Evolutionary conservation across 2,888 invertebrate species (phyloP).

Genomic region (Pammene fasciana): DNA sequence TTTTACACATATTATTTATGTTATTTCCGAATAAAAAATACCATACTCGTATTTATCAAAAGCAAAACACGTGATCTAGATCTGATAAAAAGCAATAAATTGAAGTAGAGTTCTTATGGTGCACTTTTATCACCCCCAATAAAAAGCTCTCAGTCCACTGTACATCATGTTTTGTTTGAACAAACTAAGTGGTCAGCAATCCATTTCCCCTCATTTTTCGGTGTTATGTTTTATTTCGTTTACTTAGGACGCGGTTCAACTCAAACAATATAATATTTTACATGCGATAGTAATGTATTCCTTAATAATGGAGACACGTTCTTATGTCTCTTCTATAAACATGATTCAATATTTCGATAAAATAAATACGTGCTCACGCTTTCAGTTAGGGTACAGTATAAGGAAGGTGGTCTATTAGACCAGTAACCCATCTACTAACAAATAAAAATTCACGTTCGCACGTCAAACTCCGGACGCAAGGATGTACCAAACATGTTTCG

Average conservation of each 20-base stretch:
- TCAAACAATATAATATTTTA: constrained; percentile 50
- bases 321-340: constrained; percentile 45
- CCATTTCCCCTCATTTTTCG: constrained; percentile 16
- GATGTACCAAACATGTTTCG: no score
- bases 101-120: not conserved
- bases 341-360: constrained; percentile 52
- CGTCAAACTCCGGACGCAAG: no score
- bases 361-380: constrained; percentile 51
- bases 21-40: no score
- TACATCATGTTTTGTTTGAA: constrained; percentile 27
- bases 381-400: constrained; percentile 56
- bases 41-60: no score
- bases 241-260: constrained; percentile 47
- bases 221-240: constrained; percentile 49
- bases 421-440: no score
- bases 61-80: not conserved
- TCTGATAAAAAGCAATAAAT: constrained; percentile 4
- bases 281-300: constrained; percentile 52
- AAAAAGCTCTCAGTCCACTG: constrained; percentile 8
- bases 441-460: no score
- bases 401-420: no score
- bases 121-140: not conserved
- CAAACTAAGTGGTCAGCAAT: constrained; percentile 33
- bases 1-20: no score
- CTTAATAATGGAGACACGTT: constrained; percentile 49